These are phyloP conservation scores for Arizona elegans DNA, from an alignment of 2,113 vertebrate species.

Conservation along the genomic window DNA sequence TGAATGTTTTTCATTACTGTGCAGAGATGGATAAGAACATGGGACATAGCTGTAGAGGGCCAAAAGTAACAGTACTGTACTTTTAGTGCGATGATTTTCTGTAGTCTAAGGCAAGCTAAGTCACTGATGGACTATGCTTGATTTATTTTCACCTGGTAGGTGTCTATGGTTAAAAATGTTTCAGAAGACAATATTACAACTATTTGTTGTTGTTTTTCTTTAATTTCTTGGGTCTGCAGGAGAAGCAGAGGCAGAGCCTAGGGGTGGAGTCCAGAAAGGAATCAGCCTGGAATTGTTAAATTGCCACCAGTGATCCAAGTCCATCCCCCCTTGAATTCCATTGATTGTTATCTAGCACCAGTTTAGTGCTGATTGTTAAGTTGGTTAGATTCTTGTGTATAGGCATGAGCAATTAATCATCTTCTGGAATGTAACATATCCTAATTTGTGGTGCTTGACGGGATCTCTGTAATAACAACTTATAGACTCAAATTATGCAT, in stretches of 20 bases:
- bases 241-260: not conserved
- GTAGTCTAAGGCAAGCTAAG: not conserved
- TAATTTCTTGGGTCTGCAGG: not conserved
- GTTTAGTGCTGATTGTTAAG: not conserved
- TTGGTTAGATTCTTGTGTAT: not conserved
- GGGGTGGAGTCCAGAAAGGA: not conserved
- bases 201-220: not conserved
- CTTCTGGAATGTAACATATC: not conserved
- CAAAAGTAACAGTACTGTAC: not conserved
- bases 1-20: conserved; percentile 48
- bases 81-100: not conserved
- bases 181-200: not conserved
- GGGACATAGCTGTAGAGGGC: not conserved
- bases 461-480: not conserved
- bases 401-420: not conserved
- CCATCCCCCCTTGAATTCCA: not conserved
- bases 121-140: not conserved
- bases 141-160: not conserved
- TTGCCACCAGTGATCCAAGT: not conserved
- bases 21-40: conserved; percentile 18
- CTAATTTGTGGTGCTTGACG: not conserved
- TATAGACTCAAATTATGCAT: not conserved
- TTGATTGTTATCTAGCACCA: not conserved
- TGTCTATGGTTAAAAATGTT: not conserved
- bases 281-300: not conserved